Conservation (phyloP, 2,113 vertebrate genomes). For the Dromaius novaehollandiae region DNA sequence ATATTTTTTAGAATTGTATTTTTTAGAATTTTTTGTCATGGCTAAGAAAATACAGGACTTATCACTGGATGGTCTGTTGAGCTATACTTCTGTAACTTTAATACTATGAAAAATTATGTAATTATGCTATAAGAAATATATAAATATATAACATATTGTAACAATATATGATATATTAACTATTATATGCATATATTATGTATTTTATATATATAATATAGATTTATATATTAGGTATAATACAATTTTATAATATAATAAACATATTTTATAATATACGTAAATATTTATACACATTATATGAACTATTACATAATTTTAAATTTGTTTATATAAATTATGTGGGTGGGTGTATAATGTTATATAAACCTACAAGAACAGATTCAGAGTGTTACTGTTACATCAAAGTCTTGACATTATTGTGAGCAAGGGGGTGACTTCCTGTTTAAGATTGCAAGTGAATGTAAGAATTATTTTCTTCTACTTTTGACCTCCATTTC, state of each 20-base stretch:
- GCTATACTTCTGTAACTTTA: neutral
- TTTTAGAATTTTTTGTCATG: neutral
- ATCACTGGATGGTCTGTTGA: neutral
- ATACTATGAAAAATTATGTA: neutral
- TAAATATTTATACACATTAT: neutral
- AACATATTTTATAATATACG: neutral
- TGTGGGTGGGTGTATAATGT: neutral
- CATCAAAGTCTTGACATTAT: neutral
- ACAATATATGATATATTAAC: neutral
- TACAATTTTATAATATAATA: neutral
- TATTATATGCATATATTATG: too few species aligned
- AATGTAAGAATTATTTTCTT: neutral
- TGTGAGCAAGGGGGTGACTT: neutral
- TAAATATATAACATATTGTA: neutral
- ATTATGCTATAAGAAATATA: neutral
- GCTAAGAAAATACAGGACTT: neutral
- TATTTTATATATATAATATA: neutral
- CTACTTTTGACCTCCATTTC: slow-evolving; percentile 40
- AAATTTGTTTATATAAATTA: neutral
- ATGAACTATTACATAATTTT: neutral
- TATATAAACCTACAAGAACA: neutral
- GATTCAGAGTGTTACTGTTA: neutral
- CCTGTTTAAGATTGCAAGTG: slow-evolving; percentile 5
- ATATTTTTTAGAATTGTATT: neutral
- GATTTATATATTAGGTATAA: too few species aligned